phyloP scores from a whole-genome alignment of 1,140 invertebrate species.

The Neodiprion virginianus region DNA sequence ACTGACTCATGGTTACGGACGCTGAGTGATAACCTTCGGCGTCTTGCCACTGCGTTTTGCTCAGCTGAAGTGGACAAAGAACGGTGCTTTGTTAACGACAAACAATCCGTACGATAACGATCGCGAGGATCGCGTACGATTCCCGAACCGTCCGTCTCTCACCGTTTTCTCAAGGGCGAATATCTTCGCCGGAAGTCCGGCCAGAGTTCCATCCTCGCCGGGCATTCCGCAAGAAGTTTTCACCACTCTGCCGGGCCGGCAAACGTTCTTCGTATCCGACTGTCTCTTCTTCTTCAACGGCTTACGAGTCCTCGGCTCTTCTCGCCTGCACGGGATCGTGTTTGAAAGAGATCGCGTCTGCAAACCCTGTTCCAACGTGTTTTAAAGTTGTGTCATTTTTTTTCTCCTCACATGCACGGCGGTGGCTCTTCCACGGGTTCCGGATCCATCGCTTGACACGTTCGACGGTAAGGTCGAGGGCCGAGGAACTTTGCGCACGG shows the following conservation, averaged over 20 bases:
- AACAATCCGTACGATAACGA: neutral
- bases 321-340: conserved; percentile 6
- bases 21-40: conserved; percentile 26
- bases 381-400: neutral
- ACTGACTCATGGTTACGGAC: conserved; percentile 19
- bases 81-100: neutral
- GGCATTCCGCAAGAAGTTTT: conserved; percentile 14
- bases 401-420: conserved; percentile 19
- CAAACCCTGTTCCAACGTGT: conserved; percentile 13
- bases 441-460: conserved; percentile 16
- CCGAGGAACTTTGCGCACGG: conserved; percentile 20
- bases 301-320: neutral
- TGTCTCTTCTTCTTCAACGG: conserved; percentile 8
- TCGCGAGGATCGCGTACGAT: neutral
- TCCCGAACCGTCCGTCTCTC: neutral
- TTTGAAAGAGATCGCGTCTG: neutral
- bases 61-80: conserved; percentile 16
- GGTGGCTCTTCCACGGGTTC: conserved; percentile 9
- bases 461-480: conserved; percentile 1
- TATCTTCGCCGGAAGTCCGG: conserved; percentile 9
- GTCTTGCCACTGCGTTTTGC: conserved; percentile 27
- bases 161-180: conserved; percentile 18
- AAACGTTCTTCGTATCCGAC: neutral
- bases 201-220: neutral
- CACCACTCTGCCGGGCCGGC: conserved; percentile 11